A percentile compares a stretch with the other conserved stretches of the same genome.
Conservation (phyloP, 30 jellyfish, hydroid and myxozoan genomes). For the Sanderia malayensis region DNA sequence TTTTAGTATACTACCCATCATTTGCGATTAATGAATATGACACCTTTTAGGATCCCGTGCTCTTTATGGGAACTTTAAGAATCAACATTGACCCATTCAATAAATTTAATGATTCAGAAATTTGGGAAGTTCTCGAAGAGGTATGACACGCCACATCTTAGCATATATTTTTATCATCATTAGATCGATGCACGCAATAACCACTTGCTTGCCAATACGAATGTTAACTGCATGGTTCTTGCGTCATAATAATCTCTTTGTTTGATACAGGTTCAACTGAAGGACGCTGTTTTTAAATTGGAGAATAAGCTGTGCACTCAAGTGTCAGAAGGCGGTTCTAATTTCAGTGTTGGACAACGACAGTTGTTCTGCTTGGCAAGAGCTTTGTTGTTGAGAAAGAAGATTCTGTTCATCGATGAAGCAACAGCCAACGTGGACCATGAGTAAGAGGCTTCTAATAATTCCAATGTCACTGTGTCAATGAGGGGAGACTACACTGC, state of each 20-base stretch:
- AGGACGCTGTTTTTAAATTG: conserved; percentile 53
- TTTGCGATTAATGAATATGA: no score
- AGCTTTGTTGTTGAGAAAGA: conserved; percentile 69
- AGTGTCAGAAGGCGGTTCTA: conserved; percentile 71
- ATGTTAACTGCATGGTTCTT: no score
- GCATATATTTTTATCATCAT: no score
- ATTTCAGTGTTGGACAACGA: conserved; percentile 84
- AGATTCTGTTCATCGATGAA: conserved; percentile 73
- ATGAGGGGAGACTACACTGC: no score
- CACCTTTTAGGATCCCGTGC: conserved; percentile 85
- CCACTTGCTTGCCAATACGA: no score
- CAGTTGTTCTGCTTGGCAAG: conserved; percentile 82
- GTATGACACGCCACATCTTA: conserved; percentile 35
- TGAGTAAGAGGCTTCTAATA: no score
- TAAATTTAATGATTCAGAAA: conserved; percentile 69
- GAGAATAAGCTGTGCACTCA: conserved; percentile 36
- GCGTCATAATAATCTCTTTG: no score
- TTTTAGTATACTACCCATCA: no score
- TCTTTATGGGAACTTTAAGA: conserved; percentile 80
- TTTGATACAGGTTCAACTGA: conserved; percentile 65
- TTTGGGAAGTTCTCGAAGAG: conserved; percentile 92
- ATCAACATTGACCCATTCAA: conserved; percentile 72
- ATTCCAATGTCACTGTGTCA: no score
- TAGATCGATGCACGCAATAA: no score
- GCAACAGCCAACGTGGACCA: conserved; percentile 81